Percentiles rank a stretch among this genome's conserved stretches.
phyloP scores from a whole-genome alignment of 2,113 vertebrate genomes.

The Dicrurus megarhynchus region DNA sequence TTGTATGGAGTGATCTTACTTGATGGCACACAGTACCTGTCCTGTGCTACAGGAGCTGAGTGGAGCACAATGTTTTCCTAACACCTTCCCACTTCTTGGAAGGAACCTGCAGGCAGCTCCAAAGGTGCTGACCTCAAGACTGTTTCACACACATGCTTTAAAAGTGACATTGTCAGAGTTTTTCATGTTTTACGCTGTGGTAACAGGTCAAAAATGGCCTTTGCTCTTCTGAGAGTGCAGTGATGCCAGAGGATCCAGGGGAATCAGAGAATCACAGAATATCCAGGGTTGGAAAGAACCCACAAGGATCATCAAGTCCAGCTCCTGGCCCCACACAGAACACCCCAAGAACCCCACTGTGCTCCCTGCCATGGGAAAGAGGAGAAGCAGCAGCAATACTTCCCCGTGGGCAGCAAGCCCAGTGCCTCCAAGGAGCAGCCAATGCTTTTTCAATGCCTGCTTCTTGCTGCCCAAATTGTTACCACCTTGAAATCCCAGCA shows the following conservation, averaged over 20 bases:
- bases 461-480: background rate
- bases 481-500: background rate
- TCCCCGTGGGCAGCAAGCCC: background rate
- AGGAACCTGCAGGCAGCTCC: background rate
- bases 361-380: background rate
- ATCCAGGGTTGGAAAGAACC: background rate
- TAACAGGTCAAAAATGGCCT: background rate
- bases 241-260: background rate
- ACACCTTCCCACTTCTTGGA: background rate
- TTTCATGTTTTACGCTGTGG: fast-evolving
- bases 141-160: background rate
- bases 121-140: background rate
- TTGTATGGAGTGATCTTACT: background rate
- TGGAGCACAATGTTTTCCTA: background rate
- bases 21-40: background rate
- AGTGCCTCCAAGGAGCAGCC: background rate
- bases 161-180: background rate
- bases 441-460: background rate
- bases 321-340: background rate
- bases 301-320: background rate
- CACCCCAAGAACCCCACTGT: background rate
- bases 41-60: background rate
- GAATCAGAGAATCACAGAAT: fast-evolving
- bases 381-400: background rate
- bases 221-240: background rate